Evolutionary conservation across 2,888 invertebrate species (phyloP).

Genomic region (Sinhomidia bicolor): DNA sequence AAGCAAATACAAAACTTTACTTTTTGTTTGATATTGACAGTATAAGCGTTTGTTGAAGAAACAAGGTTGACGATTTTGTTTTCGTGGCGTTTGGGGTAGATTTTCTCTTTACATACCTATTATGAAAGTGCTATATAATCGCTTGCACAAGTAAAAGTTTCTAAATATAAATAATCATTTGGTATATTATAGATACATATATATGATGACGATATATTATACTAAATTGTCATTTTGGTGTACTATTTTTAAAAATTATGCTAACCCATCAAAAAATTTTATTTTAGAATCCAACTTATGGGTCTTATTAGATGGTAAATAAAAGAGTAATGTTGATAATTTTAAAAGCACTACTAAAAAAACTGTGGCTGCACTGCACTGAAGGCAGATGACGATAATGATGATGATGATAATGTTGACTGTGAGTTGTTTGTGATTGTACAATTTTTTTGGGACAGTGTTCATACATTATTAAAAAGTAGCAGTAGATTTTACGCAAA

Average conservation of each 20-base stretch:
- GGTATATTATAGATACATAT: too few relatives aligned
- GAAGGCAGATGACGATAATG: too few relatives aligned
- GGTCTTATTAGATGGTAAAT: slow-evolving; percentile 14
- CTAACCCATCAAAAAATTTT: background rate
- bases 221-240: background rate
- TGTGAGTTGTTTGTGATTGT: slow-evolving; percentile 24
- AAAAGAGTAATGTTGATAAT: slow-evolving; percentile 6
- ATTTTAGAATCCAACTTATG: background rate
- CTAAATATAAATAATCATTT: too few relatives aligned
- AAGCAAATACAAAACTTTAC: too few relatives aligned
- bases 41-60: too few relatives aligned
- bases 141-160: too few relatives aligned
- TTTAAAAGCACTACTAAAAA: slow-evolving; percentile 42
- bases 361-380: background rate
- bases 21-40: too few relatives aligned
- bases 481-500: background rate
- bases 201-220: too few relatives aligned
- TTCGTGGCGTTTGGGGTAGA: too few relatives aligned
- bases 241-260: slow-evolving; percentile 23
- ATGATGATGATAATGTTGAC: background rate
- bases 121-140: too few relatives aligned
- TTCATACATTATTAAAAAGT: slow-evolving; percentile 11
- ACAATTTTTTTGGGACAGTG: background rate
- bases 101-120: too few relatives aligned
- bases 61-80: too few relatives aligned